Conservation (phyloP, 2,113 vertebrate species). For the Columba livia region DNA sequence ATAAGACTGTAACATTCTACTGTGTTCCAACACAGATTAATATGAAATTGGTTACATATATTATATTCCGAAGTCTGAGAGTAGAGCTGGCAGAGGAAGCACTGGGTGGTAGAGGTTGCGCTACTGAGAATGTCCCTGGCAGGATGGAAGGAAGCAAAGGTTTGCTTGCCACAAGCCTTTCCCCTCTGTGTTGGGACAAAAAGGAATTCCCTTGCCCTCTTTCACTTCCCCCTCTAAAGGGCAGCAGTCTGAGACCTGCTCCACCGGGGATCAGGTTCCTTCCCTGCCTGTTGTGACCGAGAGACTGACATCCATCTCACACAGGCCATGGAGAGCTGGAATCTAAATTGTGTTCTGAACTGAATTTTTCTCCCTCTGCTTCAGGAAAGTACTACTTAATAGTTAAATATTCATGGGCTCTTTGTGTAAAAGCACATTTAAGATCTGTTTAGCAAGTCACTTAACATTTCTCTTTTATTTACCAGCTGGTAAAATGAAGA, state of each 20-base stretch:
- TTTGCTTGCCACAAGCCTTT: neutral
- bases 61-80: neutral
- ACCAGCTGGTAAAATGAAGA: neutral
- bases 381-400: neutral
- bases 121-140: neutral
- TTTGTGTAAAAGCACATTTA: neutral
- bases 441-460: neutral
- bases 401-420: neutral
- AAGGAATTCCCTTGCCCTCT: neutral
- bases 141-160: neutral
- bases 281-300: neutral
- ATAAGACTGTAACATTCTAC: neutral
- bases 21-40: neutral
- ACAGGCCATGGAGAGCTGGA: neutral
- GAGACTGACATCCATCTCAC: neutral
- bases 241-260: neutral
- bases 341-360: neutral
- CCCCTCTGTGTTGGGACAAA: rapidly evolving
- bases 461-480: neutral
- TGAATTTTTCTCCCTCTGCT: neutral
- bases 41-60: neutral
- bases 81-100: neutral
- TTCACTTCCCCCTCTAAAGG: neutral
- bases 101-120: neutral
- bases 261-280: neutral